Evolutionary conservation across 1,140 invertebrate genomes (phyloP), one percentile per base, ranked within the genome.

Genomic region (Caerostris extrusa): DNA sequence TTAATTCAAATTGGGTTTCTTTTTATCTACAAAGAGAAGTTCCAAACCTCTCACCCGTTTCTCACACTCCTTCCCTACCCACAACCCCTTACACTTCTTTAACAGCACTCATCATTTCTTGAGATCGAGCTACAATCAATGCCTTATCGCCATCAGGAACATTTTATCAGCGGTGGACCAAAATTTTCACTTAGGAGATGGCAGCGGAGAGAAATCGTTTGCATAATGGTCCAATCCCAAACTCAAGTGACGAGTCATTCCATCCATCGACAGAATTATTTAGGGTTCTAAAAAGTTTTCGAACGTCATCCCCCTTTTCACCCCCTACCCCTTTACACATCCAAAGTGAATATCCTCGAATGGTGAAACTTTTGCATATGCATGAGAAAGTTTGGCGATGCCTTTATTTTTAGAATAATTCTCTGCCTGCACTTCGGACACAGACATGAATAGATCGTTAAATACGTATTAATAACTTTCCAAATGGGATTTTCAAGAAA

Each of bases 401-500:
- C n/a, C 61, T 88, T 61, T 61, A 61, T 88, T 88, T 88, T 88
- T 88, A 88, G 61, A 19, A 19, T 58, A 56, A 34, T 83, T 58
- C 57, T 58, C 34, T n/a, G 58, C 34, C 34, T 17, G 19, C 8
- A 85, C 56, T 85, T 85, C 19, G 83, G 56, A n/a, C n/a, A 34
- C 3, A 10, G 60, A 64, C 14, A 88, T 57, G 53, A 64, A 88
- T 55, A 53, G 60, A 64, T 58, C 60, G 50, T 53, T 88, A 88
- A 88, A 88, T 88, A 88, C 50, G 86, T 88, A 64, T 88, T 88
- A 88, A 88, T 88, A 88, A 57, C 60, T 53, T 88, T 64, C 58
- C 64, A 88, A 88, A 88, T 61, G 17, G 86, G 61, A 19, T 12
- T 64, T 53, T 50, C 19, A 34, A 34, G 8, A 64, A 60, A 88